A percentile compares a stretch with the other conserved stretches of the same genome.
Conservation (phyloP, 2,888 invertebrate genomes). For the Omphaloscelis lunosa region DNA sequence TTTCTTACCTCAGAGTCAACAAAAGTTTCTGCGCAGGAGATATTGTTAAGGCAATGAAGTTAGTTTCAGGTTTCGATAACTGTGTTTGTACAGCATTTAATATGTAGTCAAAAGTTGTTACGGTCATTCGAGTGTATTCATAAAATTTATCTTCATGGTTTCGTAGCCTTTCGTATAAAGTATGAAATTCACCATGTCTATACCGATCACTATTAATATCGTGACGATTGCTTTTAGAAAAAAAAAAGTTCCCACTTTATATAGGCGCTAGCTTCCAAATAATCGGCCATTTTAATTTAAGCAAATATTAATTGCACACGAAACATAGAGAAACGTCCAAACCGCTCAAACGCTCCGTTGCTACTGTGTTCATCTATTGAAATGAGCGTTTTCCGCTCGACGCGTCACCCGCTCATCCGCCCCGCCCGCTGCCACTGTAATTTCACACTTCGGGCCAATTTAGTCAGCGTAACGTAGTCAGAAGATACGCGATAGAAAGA, state of each 20-base stretch:
- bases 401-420: slow-evolving; percentile 18
- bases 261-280: no score
- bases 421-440: no score
- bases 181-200: slow-evolving; percentile 28
- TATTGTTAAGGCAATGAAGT: slow-evolving; percentile 28
- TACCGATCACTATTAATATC: slow-evolving; percentile 37
- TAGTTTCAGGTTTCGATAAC: slow-evolving; percentile 30
- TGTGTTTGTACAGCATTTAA: slow-evolving; percentile 31
- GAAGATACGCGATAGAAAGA: no score
- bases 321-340: slow-evolving; percentile 21
- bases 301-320: slow-evolving; percentile 23
- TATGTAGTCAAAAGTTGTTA: slow-evolving; percentile 36
- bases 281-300: slow-evolving; percentile 27
- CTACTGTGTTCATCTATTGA: slow-evolving; percentile 35
- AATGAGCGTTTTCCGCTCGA: slow-evolving; percentile 30
- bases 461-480: no score
- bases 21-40: slow-evolving; percentile 31
- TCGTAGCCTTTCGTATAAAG: slow-evolving; percentile 28
- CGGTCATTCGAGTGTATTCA: slow-evolving; percentile 34
- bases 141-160: slow-evolving; percentile 41
- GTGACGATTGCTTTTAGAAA: slow-evolving; percentile 26
- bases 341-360: slow-evolving; percentile 28
- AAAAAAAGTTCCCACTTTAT: no score
- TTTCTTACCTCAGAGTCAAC: slow-evolving; percentile 33
- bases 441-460: slow-evolving; percentile 3